Conservation (phyloP, 1,140 invertebrate species). For the Bombus pyrosoma region DNA sequence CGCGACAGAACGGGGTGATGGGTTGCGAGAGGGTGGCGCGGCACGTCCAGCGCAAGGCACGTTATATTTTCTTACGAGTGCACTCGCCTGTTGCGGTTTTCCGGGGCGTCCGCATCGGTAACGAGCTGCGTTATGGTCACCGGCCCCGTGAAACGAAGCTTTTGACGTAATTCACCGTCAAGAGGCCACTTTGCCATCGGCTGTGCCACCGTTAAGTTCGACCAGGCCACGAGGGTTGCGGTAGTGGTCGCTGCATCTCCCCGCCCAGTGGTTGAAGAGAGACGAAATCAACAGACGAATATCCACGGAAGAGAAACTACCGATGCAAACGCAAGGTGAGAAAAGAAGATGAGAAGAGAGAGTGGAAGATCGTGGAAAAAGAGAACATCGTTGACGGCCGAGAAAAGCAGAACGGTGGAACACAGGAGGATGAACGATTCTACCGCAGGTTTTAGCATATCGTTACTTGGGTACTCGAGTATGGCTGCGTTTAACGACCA, state of each 20-base stretch:
- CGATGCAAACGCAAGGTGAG: constrained; percentile 4
- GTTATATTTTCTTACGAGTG: constrained; percentile 62
- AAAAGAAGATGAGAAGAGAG: background rate
- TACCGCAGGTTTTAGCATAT: constrained; percentile 74
- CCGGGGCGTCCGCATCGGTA: constrained; percentile 31
- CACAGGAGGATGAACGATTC: constrained; percentile 27
- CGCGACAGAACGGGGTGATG: background rate
- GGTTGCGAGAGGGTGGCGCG: background rate
- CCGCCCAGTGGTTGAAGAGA: background rate
- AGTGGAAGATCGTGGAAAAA: constrained; percentile 12
- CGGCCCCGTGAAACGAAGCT: constrained; percentile 58
- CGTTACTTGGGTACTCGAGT: constrained; percentile 76
- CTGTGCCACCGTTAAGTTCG: constrained; percentile 53
- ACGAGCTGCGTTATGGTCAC: constrained; percentile 49
- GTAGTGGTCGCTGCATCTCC: constrained; percentile 2
- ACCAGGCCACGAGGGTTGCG: constrained; percentile 29
- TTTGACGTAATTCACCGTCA: constrained; percentile 74
- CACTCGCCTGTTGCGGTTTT: constrained; percentile 40
- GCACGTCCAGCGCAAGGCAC: constrained; percentile 41
- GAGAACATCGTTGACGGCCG: constrained; percentile 30
- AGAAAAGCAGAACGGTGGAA: constrained; percentile 27
- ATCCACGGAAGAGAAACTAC: constrained; percentile 16
- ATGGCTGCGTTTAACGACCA: constrained; percentile 79
- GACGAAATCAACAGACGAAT: constrained; percentile 16
- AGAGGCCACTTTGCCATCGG: constrained; percentile 70